Evolutionary conservation across 2,797 vertebrate genomes (phyloP).

Genomic region (Vireo griseus): DNA sequence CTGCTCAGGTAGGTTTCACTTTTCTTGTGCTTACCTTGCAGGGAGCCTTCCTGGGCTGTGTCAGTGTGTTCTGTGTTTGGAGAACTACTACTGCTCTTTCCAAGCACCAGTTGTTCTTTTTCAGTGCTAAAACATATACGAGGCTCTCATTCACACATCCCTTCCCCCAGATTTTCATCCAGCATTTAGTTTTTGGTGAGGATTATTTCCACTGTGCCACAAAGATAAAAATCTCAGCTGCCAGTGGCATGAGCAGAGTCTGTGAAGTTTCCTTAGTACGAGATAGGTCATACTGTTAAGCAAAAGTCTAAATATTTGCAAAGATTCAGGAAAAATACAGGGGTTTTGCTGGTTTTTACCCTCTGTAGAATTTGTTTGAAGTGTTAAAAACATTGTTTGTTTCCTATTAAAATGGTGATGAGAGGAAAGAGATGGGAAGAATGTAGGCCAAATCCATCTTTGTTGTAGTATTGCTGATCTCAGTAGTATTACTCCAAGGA

Average conservation of each 20-base stretch:
- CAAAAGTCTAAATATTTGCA: neutral
- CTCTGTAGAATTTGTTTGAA: neutral
- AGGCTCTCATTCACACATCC: neutral
- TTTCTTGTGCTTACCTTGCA: neutral
- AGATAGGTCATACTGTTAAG: neutral
- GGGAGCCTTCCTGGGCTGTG: neutral
- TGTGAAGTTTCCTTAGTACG: neutral
- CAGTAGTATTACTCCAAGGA: neutral
- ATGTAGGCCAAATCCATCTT: neutral
- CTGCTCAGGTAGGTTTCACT: neutral
- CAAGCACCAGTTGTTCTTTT: neutral
- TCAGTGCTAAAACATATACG: neutral
- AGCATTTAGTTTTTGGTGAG: neutral
- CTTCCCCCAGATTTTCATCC: neutral
- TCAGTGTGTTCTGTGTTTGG: neutral
- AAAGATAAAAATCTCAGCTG: neutral
- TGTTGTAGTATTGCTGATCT: neutral
- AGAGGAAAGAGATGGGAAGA: neutral
- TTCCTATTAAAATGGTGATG: conserved; percentile 17
- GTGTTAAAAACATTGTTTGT: neutral
- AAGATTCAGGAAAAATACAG: neutral
- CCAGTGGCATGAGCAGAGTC: neutral
- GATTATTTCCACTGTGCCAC: neutral
- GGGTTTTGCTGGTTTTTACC: neutral
- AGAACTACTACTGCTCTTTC: neutral